Evolutionary conservation across 2,797 vertebrate genomes (phyloP).

Genomic region (Leptoclinus maculatus): DNA sequence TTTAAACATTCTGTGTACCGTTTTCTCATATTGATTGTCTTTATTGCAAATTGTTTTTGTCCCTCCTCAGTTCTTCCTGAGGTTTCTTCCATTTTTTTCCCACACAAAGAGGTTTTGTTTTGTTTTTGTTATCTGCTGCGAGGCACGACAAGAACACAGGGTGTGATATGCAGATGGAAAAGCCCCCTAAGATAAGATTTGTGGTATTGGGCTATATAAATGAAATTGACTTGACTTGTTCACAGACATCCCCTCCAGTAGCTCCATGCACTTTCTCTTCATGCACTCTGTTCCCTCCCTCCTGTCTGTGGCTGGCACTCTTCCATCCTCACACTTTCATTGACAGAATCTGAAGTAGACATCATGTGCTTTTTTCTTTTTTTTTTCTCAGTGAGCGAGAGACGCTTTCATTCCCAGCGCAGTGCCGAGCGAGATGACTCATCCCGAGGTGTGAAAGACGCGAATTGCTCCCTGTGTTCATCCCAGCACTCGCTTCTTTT

Average conservation of each 20-base stretch:
- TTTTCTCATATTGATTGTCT: no score
- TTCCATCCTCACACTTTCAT: conserved; percentile 45
- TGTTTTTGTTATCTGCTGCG: no score
- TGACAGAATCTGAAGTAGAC: conserved; percentile 58
- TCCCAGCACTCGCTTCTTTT: conserved; percentile 17
- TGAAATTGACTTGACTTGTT: background rate
- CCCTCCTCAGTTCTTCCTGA: no score
- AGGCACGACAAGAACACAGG: no score
- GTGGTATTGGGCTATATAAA: background rate
- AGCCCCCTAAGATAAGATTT: background rate
- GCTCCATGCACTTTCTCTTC: conserved; percentile 1
- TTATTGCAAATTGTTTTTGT: no score
- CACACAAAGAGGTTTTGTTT: no score
- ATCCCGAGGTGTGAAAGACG: conserved; percentile 70
- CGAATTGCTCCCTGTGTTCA: conserved; percentile 57
- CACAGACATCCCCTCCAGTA: conserved; percentile 7
- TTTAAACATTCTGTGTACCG: no score
- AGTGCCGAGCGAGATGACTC: conserved; percentile 77
- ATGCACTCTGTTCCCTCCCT: conserved; percentile 11
- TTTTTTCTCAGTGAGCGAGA: background rate
- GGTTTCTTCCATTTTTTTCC: no score
- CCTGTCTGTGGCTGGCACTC: conserved; percentile 10
- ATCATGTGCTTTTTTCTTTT: conserved; percentile 13
- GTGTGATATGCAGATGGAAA: no score
- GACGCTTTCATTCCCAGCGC: conserved; percentile 64